Base-by-base conservation (phyloP, 2,797 vertebrate species). In the Macrochelys suwanniensis region DNA sequence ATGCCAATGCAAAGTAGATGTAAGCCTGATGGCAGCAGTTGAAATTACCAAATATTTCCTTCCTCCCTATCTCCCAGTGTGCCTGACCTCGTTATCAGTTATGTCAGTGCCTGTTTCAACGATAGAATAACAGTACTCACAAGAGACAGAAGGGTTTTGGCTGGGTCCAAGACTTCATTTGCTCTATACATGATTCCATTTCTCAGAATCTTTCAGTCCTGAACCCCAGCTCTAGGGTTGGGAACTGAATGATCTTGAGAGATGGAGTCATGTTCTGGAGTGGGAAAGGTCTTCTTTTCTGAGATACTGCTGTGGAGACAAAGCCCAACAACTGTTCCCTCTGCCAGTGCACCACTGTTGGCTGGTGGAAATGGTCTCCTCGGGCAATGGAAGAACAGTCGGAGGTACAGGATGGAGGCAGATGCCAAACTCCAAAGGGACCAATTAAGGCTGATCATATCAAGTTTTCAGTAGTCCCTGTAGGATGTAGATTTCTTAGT, bases 301-400 rank as follows among this genome's bases (percentile, higher is more conserved):
- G 65, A 87, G 45, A 77, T 31, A 26, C 4, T 28, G 2, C 3
- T 25, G 4, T 7, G 23, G 33, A 45, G 7, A 5, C 10, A 83
- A 95, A 0, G 0, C 3, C 3, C 7, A 0, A 19, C n/a, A 83
- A 59, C 19, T 42, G n/a, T 83, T 77, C n/a, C 17, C 16, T 37
- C 3, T 1, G 5, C 3, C 50, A 80, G 61, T 84, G 28, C 53
- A 49, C 80, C 71, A 28, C 54, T 11, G 42, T 0, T 84, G 16
- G 16, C 11, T 84, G 2, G 17, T 28, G 89, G 68, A 89, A 93
- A 83, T 16, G 1, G 9, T 57, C 25, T 42, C 33, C 89, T 89
- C 3, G 1, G 56, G 33, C 80, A 91, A 77, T 1, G 59, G 15
- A 4, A 91, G 11, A 83, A 89, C 11, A 53, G 4, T 49, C 6